Evolutionary conservation across 2,113 vertebrate species (phyloP), one percentile per base, ranked within the genome.

Genomic region (Rhynchomys soricoides): DNA sequence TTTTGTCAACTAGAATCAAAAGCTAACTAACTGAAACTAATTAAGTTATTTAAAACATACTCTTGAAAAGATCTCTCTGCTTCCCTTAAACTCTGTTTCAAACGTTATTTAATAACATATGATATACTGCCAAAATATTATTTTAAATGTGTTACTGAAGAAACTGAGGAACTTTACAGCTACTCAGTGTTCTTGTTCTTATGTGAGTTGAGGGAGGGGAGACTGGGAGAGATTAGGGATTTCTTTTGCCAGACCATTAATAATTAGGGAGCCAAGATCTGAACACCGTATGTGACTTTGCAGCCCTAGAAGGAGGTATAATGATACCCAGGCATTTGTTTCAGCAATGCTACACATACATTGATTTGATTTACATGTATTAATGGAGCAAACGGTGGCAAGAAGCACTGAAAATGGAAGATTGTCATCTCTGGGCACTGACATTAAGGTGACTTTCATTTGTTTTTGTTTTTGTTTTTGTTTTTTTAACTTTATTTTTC

Each of bases 41-140:
- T 93, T 68, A 78, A 3, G 31, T 68, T 83, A 77, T 57, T 90
- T 73, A 52, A 31, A 89, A 29, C 24, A 21, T 43, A 81, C 75
- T 59, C 13, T 50, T 59, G 2, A 64, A 89, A 87, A 86, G 86
- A 83, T 81, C 34, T 40, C 3, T 57, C 62, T 45, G 19, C 12
- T 57, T 89, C 55, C 6, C 17, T 91, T 85, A 88, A 88, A 92
- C 43, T 77, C 21, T 52, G 4, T 79, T 74, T 85, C 29, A 91
- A 94, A 92, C 66, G 15, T 68, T 89, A 52, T 62, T 85, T 87
- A 90, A 52, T 29, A 94, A 82, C 77, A 43, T 55, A 73, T 55
- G 6, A 48, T 37, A 86, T 68, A 26, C 22, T n/a, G 16, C 62
- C 43, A 66, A 66, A 86, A 48, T 70, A 70, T 57, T 40, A 64